Base-by-base conservation (phyloP, 2,797 vertebrate species). In the Taeniopygia guttata region DNA sequence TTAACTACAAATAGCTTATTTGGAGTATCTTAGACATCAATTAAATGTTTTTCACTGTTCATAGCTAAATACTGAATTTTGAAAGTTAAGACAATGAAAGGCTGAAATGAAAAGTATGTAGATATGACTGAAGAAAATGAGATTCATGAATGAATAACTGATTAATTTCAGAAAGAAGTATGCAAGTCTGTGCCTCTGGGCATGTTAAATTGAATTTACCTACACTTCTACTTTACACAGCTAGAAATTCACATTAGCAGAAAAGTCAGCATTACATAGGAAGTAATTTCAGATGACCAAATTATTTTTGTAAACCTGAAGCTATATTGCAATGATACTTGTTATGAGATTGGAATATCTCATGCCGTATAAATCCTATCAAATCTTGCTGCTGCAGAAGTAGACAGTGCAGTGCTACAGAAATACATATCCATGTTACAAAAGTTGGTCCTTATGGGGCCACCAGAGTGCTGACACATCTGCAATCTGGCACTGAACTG, bases 171-270 rank as follows among this genome's bases (percentile, higher is more conserved):
- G 82, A 94, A 90, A 89, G 62, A 15, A 81, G 13, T 66, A 54
- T 0, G 10, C 29, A 85, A 83, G 51, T 54, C 81, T 84, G 20
- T 75, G 90, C 90, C 90, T 92, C 84, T 84, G 66, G 92, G 72
- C 84, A 89, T 27, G 62, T 87, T 92, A 95, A 94, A 95, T 94
- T 93, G 76, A 94, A 96, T 93, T 93, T 93, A 92, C 64, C 90
- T 78, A 68, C 26, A 66, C 16, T 87, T 91, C 73, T 81, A 62
- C 55, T 66, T 89, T 79, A 76, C 52, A 49, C 77, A 89, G 80
- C 26, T 78, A 62, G 82, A 91, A 95, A 80, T 90, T 45, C 58
- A 89, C 66, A 68, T 89, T 90, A 93, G 51, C 79, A 86, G 56
- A 79, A 78, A 85, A 83, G 56, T 5, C 72, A 58, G 34, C 62